Evolutionary conservation across 1,140 invertebrate genomes (phyloP).

Genomic region (Metopolophium dirhodum): DNA sequence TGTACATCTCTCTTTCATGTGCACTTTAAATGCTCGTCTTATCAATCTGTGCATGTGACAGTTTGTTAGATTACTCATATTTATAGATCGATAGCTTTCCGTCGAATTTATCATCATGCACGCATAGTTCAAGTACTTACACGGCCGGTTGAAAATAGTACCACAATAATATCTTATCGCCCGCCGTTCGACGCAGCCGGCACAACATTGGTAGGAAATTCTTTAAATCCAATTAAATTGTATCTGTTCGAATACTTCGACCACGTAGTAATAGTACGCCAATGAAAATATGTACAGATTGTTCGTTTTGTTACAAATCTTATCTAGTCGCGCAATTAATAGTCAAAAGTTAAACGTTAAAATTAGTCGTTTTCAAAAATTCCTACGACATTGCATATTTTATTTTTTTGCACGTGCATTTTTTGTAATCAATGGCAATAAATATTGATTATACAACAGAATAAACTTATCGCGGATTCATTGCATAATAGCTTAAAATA

Average conservation of each 20-base stretch:
- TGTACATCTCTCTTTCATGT: slow-evolving; percentile 25
- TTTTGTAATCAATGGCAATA: slow-evolving; percentile 4
- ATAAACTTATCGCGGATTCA: not conserved
- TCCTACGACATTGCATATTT: not conserved
- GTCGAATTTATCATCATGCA: not conserved
- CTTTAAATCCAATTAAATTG: not conserved
- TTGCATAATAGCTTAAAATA: not conserved
- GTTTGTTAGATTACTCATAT: slow-evolving; percentile 25
- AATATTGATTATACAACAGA: not conserved
- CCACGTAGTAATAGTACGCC: not conserved
- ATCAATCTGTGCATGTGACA: slow-evolving; percentile 43
- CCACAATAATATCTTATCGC: slow-evolving; percentile 1
- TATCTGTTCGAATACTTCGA: not conserved
- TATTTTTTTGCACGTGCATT: not conserved
- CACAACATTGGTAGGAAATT: slow-evolving; percentile 2
- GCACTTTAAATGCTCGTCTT: not conserved
- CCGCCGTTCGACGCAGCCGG: not conserved
- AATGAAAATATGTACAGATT: not conserved
- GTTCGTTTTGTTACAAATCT: not conserved
- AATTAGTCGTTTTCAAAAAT: not conserved
- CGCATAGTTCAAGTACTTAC: slow-evolving; percentile 39
- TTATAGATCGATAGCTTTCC: slow-evolving; percentile 29
- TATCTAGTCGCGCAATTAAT: not conserved
- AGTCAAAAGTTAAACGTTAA: not conserved
- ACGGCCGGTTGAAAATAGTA: slow-evolving; percentile 35